Evolutionary conservation across 2,113 vertebrate species (phyloP).

Genomic region (Dasyprocta punctata): DNA sequence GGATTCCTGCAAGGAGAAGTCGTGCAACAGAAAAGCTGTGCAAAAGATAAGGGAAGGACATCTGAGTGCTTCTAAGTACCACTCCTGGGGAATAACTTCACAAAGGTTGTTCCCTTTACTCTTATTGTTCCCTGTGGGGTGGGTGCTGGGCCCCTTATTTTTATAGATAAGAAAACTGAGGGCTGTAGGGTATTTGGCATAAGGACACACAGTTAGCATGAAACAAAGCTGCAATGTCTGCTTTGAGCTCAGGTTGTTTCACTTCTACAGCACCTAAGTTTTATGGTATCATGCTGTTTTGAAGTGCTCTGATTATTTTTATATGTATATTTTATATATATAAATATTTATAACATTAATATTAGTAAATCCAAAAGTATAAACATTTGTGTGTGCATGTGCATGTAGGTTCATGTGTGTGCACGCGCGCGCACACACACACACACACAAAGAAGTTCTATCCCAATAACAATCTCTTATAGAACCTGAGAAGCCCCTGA

Average conservation of each 20-base stretch:
- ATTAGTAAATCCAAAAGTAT: not conserved
- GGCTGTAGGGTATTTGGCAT: not conserved
- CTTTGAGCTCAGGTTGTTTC: not conserved
- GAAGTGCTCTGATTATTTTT: not conserved
- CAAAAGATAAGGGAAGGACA: not conserved
- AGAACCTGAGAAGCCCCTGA: not conserved
- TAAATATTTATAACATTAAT: not conserved
- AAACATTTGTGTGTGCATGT: not conserved
- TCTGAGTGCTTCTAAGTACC: not conserved
- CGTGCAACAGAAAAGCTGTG: not conserved
- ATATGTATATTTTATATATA: not conserved
- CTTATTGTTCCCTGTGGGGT: not conserved
- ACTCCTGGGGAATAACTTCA: not conserved
- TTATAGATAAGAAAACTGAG: not conserved
- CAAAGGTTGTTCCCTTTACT: not conserved
- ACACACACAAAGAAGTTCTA: not conserved
- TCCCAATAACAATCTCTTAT: not conserved
- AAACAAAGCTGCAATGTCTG: not conserved
- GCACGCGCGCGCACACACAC: not conserved
- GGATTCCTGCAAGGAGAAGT: not conserved
- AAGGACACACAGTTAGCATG: not conserved
- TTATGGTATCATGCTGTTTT: not conserved
- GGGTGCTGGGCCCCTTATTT: not conserved
- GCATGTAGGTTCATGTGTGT: accelerated
- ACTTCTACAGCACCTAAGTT: not conserved